Percentiles rank a stretch among this genome's conserved stretches.
phyloP scores from a whole-genome alignment of 2,113 vertebrate genomes.

The Cathartes aura region DNA sequence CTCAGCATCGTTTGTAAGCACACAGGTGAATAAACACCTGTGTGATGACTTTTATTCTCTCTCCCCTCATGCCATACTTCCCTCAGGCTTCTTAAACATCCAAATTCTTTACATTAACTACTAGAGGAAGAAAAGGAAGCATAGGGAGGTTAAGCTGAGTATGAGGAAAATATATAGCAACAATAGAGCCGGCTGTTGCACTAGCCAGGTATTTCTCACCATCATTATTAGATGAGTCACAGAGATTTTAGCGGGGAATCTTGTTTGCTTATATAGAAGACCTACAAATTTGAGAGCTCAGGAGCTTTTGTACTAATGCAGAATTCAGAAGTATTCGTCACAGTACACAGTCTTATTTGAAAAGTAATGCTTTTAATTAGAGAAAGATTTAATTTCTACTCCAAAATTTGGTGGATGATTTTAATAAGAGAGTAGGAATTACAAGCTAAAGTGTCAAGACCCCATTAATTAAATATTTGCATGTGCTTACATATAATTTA shows the following conservation, averaged over 20 bases:
- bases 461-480: conserved; percentile 48
- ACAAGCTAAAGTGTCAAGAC: background rate
- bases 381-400: conserved; percentile 7
- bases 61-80: background rate
- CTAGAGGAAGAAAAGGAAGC: background rate
- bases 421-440: conserved; percentile 37
- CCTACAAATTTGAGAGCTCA: background rate
- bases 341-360: background rate
- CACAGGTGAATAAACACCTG: background rate
- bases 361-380: conserved; percentile 43
- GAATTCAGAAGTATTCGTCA: background rate
- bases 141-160: background rate
- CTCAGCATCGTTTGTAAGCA: background rate
- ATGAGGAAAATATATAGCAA: background rate
- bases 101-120: background rate
- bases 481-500: conserved; percentile 6
- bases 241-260: background rate
- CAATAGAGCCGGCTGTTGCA: fast-evolving
- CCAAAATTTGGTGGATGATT: conserved; percentile 22
- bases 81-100: background rate
- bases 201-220: background rate
- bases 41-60: background rate
- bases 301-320: background rate
- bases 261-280: background rate
- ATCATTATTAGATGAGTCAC: background rate